phyloP scores from a whole-genome alignment of 2,888 invertebrate genomes.

The Epiblema foenella region DNA sequence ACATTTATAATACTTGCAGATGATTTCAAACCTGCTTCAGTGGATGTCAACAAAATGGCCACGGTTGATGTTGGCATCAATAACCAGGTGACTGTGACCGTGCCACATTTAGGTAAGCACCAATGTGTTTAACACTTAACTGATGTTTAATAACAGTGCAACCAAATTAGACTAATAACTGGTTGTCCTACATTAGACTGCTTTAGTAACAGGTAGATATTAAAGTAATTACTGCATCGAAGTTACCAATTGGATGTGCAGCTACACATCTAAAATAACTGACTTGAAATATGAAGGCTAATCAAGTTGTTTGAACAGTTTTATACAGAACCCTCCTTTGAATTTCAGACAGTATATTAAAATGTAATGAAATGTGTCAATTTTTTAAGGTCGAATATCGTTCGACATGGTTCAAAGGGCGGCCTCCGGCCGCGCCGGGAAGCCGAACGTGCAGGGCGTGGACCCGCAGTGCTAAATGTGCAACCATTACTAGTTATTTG shows the following conservation, averaged over 20 bases:
- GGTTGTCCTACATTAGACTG: not conserved
- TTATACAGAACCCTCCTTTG: no score
- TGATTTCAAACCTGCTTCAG: conserved; percentile 99
- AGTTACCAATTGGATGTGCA: not conserved
- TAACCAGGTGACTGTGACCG: conserved; percentile 96
- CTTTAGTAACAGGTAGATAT: not conserved
- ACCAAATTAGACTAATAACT: not conserved
- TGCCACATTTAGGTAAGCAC: conserved; percentile 93
- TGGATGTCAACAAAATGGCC: conserved; percentile 96
- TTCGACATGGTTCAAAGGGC: no score
- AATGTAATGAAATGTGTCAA: no score
- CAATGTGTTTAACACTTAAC: conserved; percentile 20
- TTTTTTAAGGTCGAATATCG: no score
- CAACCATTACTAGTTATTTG: no score
- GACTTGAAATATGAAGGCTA: not conserved
- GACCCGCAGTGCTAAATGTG: no score
- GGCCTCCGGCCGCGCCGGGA: no score
- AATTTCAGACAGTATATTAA: no score
- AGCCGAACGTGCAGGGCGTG: no score
- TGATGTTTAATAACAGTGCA: conserved; percentile 18
- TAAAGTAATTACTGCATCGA: not conserved
- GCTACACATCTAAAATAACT: not conserved
- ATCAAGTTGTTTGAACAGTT: not conserved
- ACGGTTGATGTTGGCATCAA: conserved; percentile 95
- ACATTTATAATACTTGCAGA: conserved; percentile 85